These are phyloP conservation scores for Pseudochromis fuscus DNA, from an alignment of 2,797 vertebrate genomes.

Conservation along the genomic window DNA sequence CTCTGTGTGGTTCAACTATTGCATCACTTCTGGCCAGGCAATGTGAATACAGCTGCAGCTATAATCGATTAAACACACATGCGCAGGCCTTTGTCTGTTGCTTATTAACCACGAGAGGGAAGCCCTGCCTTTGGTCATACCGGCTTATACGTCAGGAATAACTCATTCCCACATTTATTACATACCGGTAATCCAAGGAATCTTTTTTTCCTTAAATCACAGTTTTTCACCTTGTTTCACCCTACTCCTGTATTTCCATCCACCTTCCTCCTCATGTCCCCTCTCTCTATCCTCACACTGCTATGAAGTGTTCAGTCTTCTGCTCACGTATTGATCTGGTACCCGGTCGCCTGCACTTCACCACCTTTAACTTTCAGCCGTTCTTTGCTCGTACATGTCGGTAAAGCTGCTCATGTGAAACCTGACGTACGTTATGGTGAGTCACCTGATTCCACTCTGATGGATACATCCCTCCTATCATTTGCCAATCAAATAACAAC, in stretches of 20 bases:
- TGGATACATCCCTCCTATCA: background rate
- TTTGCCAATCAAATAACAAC: background rate
- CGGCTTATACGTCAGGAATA: slow-evolving; percentile 7
- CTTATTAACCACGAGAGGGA: background rate
- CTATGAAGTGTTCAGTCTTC: background rate
- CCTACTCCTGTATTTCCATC: background rate
- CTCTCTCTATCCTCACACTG: background rate
- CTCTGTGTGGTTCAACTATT: slow-evolving; percentile 2
- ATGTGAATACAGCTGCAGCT: background rate
- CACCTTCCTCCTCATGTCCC: too few relatives aligned
- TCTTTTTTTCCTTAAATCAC: too few relatives aligned
- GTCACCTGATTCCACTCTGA: slow-evolving; percentile 8
- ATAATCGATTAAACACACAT: slow-evolving; percentile 13
- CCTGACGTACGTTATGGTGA: too few relatives aligned
- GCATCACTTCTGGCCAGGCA: slow-evolving; percentile 8
- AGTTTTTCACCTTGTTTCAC: background rate
- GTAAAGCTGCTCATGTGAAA: background rate
- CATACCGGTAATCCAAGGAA: background rate
- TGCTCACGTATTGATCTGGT: background rate
- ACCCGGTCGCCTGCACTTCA: background rate
- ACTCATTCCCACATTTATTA: background rate
- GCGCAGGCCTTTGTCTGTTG: background rate
- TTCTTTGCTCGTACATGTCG: background rate
- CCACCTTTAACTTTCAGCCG: background rate
- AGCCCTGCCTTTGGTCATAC: slow-evolving; percentile 8